phyloP scores from a whole-genome alignment of 1,140 invertebrate species.

The Theocolax elegans region DNA sequence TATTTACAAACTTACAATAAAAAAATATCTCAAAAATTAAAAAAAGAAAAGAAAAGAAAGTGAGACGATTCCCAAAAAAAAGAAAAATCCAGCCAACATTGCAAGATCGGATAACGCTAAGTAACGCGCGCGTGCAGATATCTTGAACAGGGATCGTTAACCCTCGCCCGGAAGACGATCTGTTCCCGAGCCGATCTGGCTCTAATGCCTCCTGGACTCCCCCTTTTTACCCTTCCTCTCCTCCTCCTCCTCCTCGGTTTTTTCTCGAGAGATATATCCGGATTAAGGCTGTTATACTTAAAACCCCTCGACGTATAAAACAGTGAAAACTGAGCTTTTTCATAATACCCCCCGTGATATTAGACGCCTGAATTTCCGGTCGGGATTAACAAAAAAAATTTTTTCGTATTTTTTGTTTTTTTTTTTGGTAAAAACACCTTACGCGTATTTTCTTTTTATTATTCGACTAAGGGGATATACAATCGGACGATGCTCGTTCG shows the following conservation, averaged over 20 bases:
- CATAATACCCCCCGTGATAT: conserved; percentile 16
- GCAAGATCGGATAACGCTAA: neutral
- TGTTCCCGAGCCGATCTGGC: conserved; percentile 12
- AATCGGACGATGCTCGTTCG: too few species aligned
- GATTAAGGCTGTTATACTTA: conserved; percentile 32
- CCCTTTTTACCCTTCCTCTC: too few species aligned
- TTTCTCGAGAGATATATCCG: conserved; percentile 15
- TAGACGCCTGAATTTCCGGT: conserved; percentile 29
- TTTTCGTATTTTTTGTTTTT: neutral
- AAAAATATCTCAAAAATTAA: too few species aligned
- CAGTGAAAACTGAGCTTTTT: conserved; percentile 37
- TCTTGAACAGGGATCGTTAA: conserved; percentile 1
- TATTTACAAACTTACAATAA: too few species aligned
- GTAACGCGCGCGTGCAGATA: neutral
- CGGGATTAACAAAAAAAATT: neutral
- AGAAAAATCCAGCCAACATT: neutral
- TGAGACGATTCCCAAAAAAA: too few species aligned
- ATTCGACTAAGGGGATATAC: too few species aligned
- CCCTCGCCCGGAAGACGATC: conserved; percentile 25
- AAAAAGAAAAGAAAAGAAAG: too few species aligned
- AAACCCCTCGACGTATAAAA: neutral
- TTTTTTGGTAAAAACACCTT: too few species aligned
- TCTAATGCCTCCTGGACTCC: too few species aligned
- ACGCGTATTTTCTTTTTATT: too few species aligned
- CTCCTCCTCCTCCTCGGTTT: neutral